Conservation (phyloP, 2,888 invertebrate species). For the Agonopterix subpropinquella region DNA sequence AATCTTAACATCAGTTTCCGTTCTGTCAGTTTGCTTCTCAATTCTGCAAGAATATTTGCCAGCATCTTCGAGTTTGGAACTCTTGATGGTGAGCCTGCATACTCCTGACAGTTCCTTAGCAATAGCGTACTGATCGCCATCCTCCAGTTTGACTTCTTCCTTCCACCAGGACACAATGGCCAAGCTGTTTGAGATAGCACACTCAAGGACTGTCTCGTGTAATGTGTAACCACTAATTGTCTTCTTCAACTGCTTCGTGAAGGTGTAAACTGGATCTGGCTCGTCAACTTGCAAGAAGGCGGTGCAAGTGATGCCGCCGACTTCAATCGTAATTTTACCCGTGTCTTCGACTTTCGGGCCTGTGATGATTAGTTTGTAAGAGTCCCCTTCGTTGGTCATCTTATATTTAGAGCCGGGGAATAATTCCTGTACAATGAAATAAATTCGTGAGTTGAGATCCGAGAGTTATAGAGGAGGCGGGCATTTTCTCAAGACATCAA, state of each 20-base stretch:
- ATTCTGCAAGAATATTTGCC: slow-evolving; percentile 94
- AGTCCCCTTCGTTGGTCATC: slow-evolving; percentile 93
- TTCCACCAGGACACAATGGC: slow-evolving; percentile 97
- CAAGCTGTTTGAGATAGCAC: slow-evolving; percentile 94
- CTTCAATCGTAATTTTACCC: slow-evolving; percentile 97
- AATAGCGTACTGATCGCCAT: slow-evolving; percentile 88
- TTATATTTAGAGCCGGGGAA: slow-evolving; percentile 98
- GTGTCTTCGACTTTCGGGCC: slow-evolving; percentile 97
- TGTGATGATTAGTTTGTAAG: slow-evolving; percentile 92
- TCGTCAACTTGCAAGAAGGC: slow-evolving; percentile 97
- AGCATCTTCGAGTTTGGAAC: slow-evolving; percentile 87
- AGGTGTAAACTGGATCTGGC: slow-evolving; percentile 95
- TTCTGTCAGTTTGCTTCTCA: slow-evolving; percentile 91
- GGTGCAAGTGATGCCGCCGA: slow-evolving; percentile 90
- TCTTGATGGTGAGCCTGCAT: slow-evolving; percentile 90
- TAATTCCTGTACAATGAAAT: slow-evolving; percentile 80
- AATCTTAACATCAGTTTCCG: slow-evolving; percentile 87
- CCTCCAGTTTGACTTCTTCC: slow-evolving; percentile 86
- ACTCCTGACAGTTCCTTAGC: slow-evolving; percentile 95
- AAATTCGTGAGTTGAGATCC: background rate
- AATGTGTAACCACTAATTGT: slow-evolving; percentile 91
- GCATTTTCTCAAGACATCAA: slow-evolving; percentile 4
- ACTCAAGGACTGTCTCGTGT: slow-evolving; percentile 94
- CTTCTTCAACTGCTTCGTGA: slow-evolving; percentile 93
- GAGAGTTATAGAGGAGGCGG: background rate